Conservation (phyloP, 2,888 invertebrate species). For the Acronicta alni region DNA sequence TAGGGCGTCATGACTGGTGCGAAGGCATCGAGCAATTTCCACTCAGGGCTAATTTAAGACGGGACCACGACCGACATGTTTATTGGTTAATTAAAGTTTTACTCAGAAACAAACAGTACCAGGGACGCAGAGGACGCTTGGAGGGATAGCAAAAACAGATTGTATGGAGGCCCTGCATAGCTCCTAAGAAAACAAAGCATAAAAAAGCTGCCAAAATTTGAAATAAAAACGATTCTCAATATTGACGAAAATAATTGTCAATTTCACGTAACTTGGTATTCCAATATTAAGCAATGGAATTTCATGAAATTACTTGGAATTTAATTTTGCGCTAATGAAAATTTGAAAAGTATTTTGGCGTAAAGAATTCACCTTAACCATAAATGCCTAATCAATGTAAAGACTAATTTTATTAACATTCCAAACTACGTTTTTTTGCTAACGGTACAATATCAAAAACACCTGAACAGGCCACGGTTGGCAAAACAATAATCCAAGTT, state of each 20-base stretch:
- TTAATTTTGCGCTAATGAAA: not conserved
- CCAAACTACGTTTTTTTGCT: conserved; percentile 52
- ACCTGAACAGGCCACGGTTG: conserved; percentile 75
- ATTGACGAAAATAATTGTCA: too few relatives aligned
- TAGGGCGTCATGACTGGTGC: conserved; percentile 61
- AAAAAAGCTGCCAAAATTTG: too few relatives aligned
- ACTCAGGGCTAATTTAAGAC: conserved; percentile 80
- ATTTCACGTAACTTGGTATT: too few relatives aligned
- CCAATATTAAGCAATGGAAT: too few relatives aligned
- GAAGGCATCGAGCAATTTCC: conserved; percentile 69
- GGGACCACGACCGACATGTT: conserved; percentile 84
- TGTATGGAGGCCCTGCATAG: conserved; percentile 2
- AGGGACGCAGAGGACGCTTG: conserved; percentile 65
- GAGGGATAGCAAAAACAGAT: conserved; percentile 64
- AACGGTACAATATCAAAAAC: conserved; percentile 74
- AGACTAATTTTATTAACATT: too few relatives aligned
- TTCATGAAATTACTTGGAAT: not conserved
- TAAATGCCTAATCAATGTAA: too few relatives aligned
- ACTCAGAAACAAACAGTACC: conserved; percentile 81
- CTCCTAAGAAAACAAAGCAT: too few relatives aligned
- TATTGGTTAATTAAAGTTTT: conserved; percentile 90
- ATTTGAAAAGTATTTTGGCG: not conserved
- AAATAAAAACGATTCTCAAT: too few relatives aligned
- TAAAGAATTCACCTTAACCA: too few relatives aligned
- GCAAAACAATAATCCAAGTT: conserved; percentile 79